Conservation (phyloP, 1,140 invertebrate species). For the Brachystomella parvula region DNA sequence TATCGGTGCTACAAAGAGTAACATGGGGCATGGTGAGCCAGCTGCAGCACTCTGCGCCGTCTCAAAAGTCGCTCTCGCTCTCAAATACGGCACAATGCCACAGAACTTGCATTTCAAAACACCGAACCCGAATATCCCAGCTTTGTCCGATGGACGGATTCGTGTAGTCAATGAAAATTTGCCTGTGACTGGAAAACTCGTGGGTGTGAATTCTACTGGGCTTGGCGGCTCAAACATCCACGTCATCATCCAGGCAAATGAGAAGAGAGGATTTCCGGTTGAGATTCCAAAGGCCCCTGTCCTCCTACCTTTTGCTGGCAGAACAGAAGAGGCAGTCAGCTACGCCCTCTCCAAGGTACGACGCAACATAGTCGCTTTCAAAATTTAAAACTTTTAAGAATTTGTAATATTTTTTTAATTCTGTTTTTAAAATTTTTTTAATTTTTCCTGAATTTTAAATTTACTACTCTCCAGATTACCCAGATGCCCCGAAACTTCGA, state of each 20-base stretch:
- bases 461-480: background rate
- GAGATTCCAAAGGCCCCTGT: slow-evolving; percentile 39
- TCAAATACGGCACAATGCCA: slow-evolving; percentile 12
- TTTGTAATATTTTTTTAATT: no score
- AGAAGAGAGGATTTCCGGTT: background rate
- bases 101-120: slow-evolving; percentile 74
- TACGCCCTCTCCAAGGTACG: slow-evolving; percentile 39
- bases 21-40: slow-evolving; percentile 53
- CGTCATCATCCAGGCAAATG: slow-evolving; percentile 67
- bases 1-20: slow-evolving; percentile 53
- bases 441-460: slow-evolving; percentile 1
- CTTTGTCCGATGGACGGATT: slow-evolving; percentile 70
- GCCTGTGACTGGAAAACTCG: slow-evolving; percentile 71
- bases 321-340: slow-evolving; percentile 71
- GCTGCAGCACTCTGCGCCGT: slow-evolving; percentile 40
- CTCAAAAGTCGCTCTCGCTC: background rate
- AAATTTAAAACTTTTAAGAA: background rate
- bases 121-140: slow-evolving; percentile 82
- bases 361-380: no score
- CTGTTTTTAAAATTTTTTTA: background rate
- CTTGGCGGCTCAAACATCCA: slow-evolving; percentile 96
- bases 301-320: slow-evolving; percentile 67
- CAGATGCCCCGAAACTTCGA: slow-evolving; percentile 35
- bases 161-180: slow-evolving; percentile 64
- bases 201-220: slow-evolving; percentile 89